Conservation (phyloP, 2,113 vertebrate genomes). For the Etheostoma spectabile region DNA sequence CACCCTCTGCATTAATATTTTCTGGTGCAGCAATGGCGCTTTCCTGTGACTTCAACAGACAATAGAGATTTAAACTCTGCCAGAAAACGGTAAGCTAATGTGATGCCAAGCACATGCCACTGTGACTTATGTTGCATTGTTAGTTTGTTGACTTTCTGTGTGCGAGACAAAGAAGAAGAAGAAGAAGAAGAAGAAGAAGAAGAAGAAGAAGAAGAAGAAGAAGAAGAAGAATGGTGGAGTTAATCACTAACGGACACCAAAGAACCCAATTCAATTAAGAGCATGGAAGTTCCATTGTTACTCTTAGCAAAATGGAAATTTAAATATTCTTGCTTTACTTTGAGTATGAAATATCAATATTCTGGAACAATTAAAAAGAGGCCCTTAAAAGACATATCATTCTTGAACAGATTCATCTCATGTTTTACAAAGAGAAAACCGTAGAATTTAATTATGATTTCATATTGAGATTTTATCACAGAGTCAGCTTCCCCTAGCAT, state of each 20-base stretch:
- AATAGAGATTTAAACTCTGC: constrained; percentile 7
- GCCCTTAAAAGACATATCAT: not conserved
- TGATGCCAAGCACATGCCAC: constrained; percentile 9
- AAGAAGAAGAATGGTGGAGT: not conserved
- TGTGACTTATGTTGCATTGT: constrained; percentile 32
- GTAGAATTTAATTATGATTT: constrained; percentile 10
- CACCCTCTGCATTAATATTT: constrained; percentile 58
- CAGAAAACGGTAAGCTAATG: constrained; percentile 6
- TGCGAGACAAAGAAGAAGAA: constrained; percentile 13
- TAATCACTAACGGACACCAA: constrained; percentile 46
- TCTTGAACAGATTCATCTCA: not conserved
- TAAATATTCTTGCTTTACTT: not conserved
- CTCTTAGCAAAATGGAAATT: not conserved
- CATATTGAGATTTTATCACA: constrained; percentile 17
- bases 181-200: not conserved
- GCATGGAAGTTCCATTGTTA: not conserved
- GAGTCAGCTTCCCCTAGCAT: not conserved
- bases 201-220: not conserved
- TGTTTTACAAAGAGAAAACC: not conserved
- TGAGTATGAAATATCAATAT: constrained; percentile 10
- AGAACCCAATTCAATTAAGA: not conserved
- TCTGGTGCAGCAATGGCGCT: constrained; percentile 31
- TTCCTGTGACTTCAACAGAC: constrained; percentile 15
- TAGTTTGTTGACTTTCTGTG: constrained; percentile 43
- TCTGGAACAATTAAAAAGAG: constrained; percentile 3